phyloP scores from a whole-genome alignment of 2,113 vertebrate species.

The Apodemus speciosus region DNA sequence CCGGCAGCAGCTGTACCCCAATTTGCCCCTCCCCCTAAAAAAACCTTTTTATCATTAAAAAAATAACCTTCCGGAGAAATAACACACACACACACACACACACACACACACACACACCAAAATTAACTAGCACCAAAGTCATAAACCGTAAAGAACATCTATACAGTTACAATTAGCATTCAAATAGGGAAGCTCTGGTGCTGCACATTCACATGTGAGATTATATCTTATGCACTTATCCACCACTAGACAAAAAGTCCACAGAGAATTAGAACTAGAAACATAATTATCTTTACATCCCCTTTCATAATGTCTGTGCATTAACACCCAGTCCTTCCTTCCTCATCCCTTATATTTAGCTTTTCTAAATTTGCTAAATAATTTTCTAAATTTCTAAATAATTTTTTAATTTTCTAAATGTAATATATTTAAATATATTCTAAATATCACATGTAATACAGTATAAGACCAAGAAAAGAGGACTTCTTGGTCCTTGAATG shows the following conservation, averaged over 20 bases:
- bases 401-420: too few relatives aligned
- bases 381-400: too few relatives aligned
- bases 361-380: not conserved
- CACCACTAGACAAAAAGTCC: not conserved
- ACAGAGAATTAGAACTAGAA: not conserved
- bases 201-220: not conserved
- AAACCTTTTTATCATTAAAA: not conserved
- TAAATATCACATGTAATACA: not conserved
- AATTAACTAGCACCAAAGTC: not conserved
- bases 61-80: not conserved
- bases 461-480: not conserved
- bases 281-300: not conserved
- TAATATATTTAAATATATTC: not conserved
- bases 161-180: not conserved
- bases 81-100: too few relatives aligned
- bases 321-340: not conserved
- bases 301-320: not conserved
- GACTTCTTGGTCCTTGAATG: not conserved
- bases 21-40: not conserved
- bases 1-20: not conserved
- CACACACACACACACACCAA: not conserved
- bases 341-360: not conserved
- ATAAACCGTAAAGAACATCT: not conserved
- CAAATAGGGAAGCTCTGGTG: too few relatives aligned
- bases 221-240: not conserved